Percentiles rank a stretch among this genome's conserved stretches.
These are phyloP conservation scores for Toxotes chatareus DNA, from an alignment of 2,113 vertebrate species.

Conservation along the genomic window DNA sequence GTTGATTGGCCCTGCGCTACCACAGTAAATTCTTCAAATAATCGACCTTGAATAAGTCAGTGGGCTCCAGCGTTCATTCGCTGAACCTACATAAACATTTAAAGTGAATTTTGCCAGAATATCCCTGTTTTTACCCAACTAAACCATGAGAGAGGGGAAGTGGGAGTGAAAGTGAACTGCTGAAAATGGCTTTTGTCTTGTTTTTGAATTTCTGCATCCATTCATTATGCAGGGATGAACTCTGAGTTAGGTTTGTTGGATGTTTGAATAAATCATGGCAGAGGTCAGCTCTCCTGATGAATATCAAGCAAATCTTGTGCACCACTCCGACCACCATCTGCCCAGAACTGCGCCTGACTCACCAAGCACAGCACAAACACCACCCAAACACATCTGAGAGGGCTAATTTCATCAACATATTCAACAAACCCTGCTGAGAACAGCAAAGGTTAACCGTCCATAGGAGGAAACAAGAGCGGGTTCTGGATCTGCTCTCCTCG, in stretches of 20 bases:
- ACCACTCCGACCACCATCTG: conserved; percentile 82
- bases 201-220: conserved; percentile 55
- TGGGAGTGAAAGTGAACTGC: conserved; percentile 19
- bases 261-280: conserved; percentile 72
- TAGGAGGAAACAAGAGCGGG: conserved; percentile 63
- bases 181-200: conserved; percentile 59
- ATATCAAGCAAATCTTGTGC: conserved; percentile 80
- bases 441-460: conserved; percentile 74
- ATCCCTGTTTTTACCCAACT: neutral
- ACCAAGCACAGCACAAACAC: conserved; percentile 73
- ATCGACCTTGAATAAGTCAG: neutral
- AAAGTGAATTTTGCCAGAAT: conserved; percentile 2
- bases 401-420: conserved; percentile 89
- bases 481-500: conserved; percentile 40
- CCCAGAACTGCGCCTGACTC: conserved; percentile 69
- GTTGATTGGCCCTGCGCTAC: neutral
- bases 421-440: conserved; percentile 69
- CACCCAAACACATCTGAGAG: conserved; percentile 48
- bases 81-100: neutral
- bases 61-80: neutral
- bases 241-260: conserved; percentile 59
- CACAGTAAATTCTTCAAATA: conserved; percentile 14
- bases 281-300: conserved; percentile 77
- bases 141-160: neutral
- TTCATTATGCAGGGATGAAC: conserved; percentile 79